Evolutionary conservation across 2,888 invertebrate genomes (phyloP).

Genomic region (Acanthacorydalis orientalis): DNA sequence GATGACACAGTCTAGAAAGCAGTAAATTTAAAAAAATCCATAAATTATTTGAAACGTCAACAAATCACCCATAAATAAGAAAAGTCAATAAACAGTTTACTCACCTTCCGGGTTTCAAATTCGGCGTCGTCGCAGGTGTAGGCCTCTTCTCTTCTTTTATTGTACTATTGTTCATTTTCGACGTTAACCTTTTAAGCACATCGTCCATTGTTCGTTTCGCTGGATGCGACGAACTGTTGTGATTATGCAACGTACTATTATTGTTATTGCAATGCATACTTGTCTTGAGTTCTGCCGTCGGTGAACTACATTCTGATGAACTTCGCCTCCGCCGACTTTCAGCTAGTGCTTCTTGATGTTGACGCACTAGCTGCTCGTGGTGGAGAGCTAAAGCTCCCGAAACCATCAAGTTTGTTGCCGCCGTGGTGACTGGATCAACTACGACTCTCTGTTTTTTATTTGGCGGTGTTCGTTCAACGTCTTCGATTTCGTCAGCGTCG

Average conservation of each 20-base stretch:
- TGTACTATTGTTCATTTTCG: conserved; percentile 67
- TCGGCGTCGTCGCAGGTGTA: conserved; percentile 45
- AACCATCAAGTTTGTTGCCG: conserved; percentile 17
- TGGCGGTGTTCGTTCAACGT: conserved; percentile 22
- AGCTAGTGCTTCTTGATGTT: conserved; percentile 20
- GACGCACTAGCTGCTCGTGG: conserved; percentile 31
- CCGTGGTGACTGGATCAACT: conserved; percentile 11
- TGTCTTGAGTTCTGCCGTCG: conserved; percentile 47
- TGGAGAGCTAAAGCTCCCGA: conserved; percentile 24
- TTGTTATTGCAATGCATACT: conserved; percentile 38
- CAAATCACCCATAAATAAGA: too few relatives aligned
- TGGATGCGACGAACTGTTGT: conserved; percentile 39
- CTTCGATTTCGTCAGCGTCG: conserved; percentile 20
- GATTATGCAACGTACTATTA: conserved; percentile 45
- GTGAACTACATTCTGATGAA: conserved; percentile 59
- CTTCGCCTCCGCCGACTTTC: conserved; percentile 19
- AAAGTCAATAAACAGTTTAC: too few relatives aligned
- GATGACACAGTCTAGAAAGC: too few relatives aligned
- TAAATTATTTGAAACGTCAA: too few relatives aligned
- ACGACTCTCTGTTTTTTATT: conserved; percentile 24
- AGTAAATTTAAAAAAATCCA: too few relatives aligned
- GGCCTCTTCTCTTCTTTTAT: conserved; percentile 55
- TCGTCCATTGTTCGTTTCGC: conserved; percentile 80
- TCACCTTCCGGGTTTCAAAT: conserved; percentile 15
- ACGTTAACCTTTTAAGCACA: conserved; percentile 67